A percentile compares a stretch with the other conserved stretches of the same genome.
Evolutionary conservation across 2,888 invertebrate species (phyloP).

Genomic region (Oasisia sp.): DNA sequence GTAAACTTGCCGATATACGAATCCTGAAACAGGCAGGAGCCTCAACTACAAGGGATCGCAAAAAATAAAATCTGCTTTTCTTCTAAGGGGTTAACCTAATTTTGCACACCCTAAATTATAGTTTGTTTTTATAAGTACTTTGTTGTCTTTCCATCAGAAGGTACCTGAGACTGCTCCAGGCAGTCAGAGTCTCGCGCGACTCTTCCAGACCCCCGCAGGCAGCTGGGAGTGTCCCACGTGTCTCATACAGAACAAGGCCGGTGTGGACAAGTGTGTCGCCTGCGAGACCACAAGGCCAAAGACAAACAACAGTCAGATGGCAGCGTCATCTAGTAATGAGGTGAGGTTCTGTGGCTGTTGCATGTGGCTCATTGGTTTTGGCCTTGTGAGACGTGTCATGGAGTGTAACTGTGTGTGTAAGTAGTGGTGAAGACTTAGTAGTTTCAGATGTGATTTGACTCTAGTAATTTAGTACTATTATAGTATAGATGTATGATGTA

Average conservation of each 20-base stretch:
- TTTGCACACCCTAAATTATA: too few species aligned
- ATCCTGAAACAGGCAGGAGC: too few species aligned
- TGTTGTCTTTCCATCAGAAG: neutral
- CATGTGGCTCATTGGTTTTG: neutral
- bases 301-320: neutral
- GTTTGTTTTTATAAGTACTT: too few species aligned
- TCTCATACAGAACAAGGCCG: conserved; percentile 48
- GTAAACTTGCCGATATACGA: too few species aligned
- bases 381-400: neutral
- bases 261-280: conserved; percentile 48
- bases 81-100: too few species aligned
- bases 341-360: neutral
- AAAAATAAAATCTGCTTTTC: too few species aligned
- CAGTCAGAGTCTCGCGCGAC: neutral
- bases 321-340: neutral
- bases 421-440: neutral
- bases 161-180: neutral
- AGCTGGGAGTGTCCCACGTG: conserved; percentile 54
- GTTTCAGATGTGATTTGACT: too few species aligned
- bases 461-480: too few species aligned
- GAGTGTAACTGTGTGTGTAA: neutral
- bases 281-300: conserved; percentile 58
- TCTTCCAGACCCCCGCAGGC: conserved; percentile 46
- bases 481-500: too few species aligned
- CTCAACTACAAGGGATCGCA: too few species aligned